Conservation (phyloP, 2,113 vertebrate genomes). For the Paraplagusia blochii region DNA sequence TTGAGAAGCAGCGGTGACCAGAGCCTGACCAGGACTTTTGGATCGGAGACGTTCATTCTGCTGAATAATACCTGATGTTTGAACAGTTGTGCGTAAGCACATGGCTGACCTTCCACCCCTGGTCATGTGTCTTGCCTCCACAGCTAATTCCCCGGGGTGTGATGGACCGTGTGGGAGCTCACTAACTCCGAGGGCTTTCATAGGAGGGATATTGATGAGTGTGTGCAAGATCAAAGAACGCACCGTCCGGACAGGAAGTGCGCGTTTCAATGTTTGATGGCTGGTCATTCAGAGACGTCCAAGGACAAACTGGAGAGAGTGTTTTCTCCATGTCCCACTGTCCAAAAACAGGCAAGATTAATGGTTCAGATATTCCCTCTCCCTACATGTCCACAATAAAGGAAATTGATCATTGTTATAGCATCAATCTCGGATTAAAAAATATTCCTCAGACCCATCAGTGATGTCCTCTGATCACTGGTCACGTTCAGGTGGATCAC, state of each 20-base stretch:
- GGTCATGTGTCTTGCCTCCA: slow-evolving; percentile 12
- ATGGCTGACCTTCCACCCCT: slow-evolving; percentile 28
- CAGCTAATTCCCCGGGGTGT: slow-evolving; percentile 2
- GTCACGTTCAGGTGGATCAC: no score
- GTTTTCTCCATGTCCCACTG: slow-evolving; percentile 7
- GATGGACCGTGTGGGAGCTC: slow-evolving; percentile 12
- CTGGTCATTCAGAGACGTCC: slow-evolving; percentile 19
- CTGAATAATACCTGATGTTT: no score
- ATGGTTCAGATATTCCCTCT: no score
- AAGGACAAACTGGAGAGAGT: slow-evolving; percentile 30
- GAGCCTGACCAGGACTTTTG: no score
- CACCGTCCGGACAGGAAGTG: slow-evolving; percentile 18
- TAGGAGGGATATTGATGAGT: slow-evolving; percentile 39
- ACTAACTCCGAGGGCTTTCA: slow-evolving; percentile 1
- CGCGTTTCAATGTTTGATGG: slow-evolving; percentile 26
- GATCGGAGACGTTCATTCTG: no score
- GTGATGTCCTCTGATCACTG: no score
- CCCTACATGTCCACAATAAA: no score
- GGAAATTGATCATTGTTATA: no score
- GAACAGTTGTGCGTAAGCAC: neutral
- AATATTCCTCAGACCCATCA: no score
- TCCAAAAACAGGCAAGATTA: slow-evolving; percentile 10
- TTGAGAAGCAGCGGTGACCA: neutral
- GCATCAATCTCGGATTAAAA: no score
- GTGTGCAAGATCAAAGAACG: slow-evolving; percentile 25